Conservation (phyloP, 1,140 invertebrate genomes). For the Neelides sp. region DNA sequence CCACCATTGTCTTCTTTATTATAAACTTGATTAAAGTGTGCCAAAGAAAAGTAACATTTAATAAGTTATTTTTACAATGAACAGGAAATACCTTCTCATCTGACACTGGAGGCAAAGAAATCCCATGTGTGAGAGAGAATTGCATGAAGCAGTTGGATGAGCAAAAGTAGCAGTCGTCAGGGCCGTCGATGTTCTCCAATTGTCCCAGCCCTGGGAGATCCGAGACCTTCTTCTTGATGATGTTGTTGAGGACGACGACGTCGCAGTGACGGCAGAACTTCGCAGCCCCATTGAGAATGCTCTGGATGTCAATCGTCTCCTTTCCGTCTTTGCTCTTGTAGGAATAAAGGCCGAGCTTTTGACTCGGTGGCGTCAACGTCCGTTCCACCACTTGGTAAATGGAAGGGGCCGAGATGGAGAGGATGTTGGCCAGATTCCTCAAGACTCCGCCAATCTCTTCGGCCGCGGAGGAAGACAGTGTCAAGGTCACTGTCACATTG, state of each 20-base stretch:
- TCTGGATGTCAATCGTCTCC: conserved; percentile 73
- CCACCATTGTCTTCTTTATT: no score
- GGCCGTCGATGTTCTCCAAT: conserved; percentile 48
- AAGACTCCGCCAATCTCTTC: conserved; percentile 85
- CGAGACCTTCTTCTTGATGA: conserved; percentile 63
- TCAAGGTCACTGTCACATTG: conserved; percentile 85
- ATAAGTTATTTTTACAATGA: no score
- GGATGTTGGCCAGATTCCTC: conserved; percentile 73
- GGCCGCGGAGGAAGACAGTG: conserved; percentile 71
- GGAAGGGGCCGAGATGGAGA: conserved; percentile 76
- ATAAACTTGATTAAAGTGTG: no score
- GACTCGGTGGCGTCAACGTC: conserved; percentile 60
- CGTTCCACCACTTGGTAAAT: conserved; percentile 70
- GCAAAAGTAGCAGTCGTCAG: conserved; percentile 66
- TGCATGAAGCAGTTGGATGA: conserved; percentile 72
- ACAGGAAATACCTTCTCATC: conserved; percentile 35
- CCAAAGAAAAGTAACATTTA: no score
- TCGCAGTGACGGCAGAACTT: conserved; percentile 87
- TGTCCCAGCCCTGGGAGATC: conserved; percentile 57
- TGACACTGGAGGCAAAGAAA: conserved; percentile 34
- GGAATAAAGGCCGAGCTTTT: conserved; percentile 64
- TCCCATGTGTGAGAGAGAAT: conserved; percentile 52
- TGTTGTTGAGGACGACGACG: conserved; percentile 67
- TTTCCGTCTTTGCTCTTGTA: conserved; percentile 72
- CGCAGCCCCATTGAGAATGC: conserved; percentile 70